phyloP scores from a whole-genome alignment of 1,140 invertebrate species.

The Ridgeia piscesae region DNA sequence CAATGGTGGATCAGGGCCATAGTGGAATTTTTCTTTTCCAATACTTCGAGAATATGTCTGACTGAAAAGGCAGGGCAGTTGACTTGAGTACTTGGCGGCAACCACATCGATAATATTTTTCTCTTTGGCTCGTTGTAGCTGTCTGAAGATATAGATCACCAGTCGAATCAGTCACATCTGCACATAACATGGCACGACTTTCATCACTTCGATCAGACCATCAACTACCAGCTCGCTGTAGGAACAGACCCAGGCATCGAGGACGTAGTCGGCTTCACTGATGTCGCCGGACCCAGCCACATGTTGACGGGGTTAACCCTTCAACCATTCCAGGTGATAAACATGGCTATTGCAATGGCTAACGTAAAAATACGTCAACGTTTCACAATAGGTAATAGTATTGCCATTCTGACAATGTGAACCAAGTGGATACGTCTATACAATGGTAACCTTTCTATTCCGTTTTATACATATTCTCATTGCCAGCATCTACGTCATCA shows the following conservation, averaged over 20 bases:
- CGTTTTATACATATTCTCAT: too few relatives aligned
- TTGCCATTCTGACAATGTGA: background rate
- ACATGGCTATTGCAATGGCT: background rate
- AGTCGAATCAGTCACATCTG: background rate
- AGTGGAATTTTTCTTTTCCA: too few relatives aligned
- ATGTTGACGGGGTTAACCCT: background rate
- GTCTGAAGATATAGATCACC: constrained; percentile 5
- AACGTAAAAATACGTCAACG: too few relatives aligned
- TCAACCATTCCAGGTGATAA: background rate
- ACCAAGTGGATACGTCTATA: too few relatives aligned
- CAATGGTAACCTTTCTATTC: too few relatives aligned
- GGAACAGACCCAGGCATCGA: background rate
- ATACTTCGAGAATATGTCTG: too few relatives aligned
- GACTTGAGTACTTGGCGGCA: background rate
- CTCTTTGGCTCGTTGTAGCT: background rate
- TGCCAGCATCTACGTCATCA: too few relatives aligned
- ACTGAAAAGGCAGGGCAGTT: too few relatives aligned
- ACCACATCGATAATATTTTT: background rate
- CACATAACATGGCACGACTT: constrained; percentile 1
- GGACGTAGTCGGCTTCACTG: background rate
- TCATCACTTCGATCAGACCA: background rate
- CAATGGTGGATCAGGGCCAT: too few relatives aligned
- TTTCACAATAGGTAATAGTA: too few relatives aligned
- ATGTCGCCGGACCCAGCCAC: background rate
- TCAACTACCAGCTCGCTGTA: background rate